Evolutionary conservation across 1,140 invertebrate genomes (phyloP), one percentile per base, ranked within the genome.

Genomic region (Hycleus phaleratus): DNA sequence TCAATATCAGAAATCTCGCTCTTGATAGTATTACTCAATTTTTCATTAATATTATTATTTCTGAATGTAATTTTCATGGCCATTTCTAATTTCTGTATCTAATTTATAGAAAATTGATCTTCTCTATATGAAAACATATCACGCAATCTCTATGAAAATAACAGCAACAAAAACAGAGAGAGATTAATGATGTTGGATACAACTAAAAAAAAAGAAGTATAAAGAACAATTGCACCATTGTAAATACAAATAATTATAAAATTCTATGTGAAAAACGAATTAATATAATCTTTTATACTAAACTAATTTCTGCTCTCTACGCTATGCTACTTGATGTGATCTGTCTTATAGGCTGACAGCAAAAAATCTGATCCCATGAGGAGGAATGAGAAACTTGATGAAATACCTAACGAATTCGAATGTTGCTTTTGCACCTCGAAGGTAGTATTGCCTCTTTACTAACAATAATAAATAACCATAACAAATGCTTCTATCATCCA

Each of bases 381-480:
- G 76, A 84, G 82, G 81, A 75, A 80, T 76, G 82, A 84, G 71
- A 83, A 84, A 80, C 76, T 85, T 70, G 85, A 86, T 75, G 86
- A 87, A 77, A 78, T 90, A 77, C 88, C 89, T 81, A 91, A 86
- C 81, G 90, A 92, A 82, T 90, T 91, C 83, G 90, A 92, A 84
- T 93, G 90, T 89, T 93, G 90, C 84, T 93, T 91, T 88, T 93
- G 90, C 85, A 90, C 88, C 74, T 86, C 89, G 74, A 91, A 93
- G 89, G 90, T 93, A 91, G 83, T 82, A 78, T 71, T 64, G 54
- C 58, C 64, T 59, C 53, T 60, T 53, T 32, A 32, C 32, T 65
- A 61, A 56, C 32, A 32, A 32, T 62, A 63, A 55, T 59, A 52
- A 12, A 44, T 52, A 38, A 50, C 51, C 55, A 51, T 61, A 51